Evolutionary conservation across 1,140 invertebrate genomes (phyloP), one percentile per base, ranked within the genome.

Genomic region (Hestina assimilis): DNA sequence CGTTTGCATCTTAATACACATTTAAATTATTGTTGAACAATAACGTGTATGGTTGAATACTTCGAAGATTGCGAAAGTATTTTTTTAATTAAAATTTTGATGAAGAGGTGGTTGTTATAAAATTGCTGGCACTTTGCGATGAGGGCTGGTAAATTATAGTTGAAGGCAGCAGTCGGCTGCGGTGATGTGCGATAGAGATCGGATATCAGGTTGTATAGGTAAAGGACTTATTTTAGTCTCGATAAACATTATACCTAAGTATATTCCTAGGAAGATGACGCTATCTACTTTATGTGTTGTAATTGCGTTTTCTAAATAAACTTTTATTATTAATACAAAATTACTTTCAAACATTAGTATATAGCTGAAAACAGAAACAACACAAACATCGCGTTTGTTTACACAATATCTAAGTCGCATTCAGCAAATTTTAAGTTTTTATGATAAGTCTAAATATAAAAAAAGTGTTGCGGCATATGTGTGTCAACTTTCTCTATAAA

Each of bases 61-160:
- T 38, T 50, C 40, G 33, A 24, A n/a, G 47, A 21, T 40, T 38
- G 31, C 21, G 21, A 12, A 29, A 40, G 40, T 8, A 8, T 8
- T 26, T 21, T 54, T 55, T 35, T 9, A 69, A 72, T 76, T 76
- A 62, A 75, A 73, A 72, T 70, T 72, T 72, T 81, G n/a, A n/a
- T n/a, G n/a, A 60, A 72, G 70, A 55, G 60, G 57, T 61, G 43
- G 61, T 75, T 67, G 68, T 74, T 79, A 66, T 61, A 63, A 82
- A 82, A 84, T 79, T 75, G 78, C 69, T 68, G 65, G 69, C 70
- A 17, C 14, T 74, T 79, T 73, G 68, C 71, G 66, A 68, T 61
- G 67, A 77, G 77, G 76, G 75, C 65, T 75, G 77, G 76, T 63
- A 84, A 87, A 84, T 84, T 87, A 83, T 75, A 83, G 78, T 78